phyloP scores from a whole-genome alignment of 2,888 invertebrate genomes.

The Tanytarsus gracilentus region DNA sequence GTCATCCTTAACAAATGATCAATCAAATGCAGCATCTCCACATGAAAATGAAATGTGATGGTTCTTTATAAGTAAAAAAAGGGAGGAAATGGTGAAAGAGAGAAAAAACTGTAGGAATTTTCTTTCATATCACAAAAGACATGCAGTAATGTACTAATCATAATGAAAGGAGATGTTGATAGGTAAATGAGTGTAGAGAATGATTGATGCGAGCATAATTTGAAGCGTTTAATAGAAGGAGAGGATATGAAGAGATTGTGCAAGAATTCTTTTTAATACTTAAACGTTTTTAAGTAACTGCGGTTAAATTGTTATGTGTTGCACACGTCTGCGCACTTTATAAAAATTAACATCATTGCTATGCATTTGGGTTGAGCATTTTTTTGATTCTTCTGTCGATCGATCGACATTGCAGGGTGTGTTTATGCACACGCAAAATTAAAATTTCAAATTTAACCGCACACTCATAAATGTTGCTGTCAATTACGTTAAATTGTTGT shows the following conservation, averaged over 20 bases:
- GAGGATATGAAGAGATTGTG: not conserved
- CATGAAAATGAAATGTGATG: not conserved
- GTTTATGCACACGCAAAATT: no score
- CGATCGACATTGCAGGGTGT: no score
- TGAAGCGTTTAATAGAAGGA: not conserved
- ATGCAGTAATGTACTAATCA: not conserved
- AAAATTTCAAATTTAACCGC: not conserved
- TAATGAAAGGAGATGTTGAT: not conserved
- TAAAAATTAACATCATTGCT: not conserved
- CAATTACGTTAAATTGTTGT: conserved; percentile 49
- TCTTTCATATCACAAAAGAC: conserved; percentile 17
- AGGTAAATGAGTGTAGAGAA: not conserved
- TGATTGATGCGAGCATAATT: not conserved
- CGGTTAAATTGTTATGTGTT: not conserved
- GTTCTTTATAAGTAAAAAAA: not conserved
- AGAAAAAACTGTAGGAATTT: not conserved
- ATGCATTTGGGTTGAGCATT: conserved; percentile 11
- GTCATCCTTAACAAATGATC: no score
- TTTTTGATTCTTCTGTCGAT: no score
- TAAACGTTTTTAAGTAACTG: conserved; percentile 6
- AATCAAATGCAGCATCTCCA: no score
- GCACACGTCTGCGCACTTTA: not conserved
- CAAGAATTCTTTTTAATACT: not conserved
- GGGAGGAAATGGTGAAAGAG: not conserved
- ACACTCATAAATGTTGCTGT: not conserved